phyloP scores from a whole-genome alignment of 2,113 vertebrate genomes.

The Struthio camelus region DNA sequence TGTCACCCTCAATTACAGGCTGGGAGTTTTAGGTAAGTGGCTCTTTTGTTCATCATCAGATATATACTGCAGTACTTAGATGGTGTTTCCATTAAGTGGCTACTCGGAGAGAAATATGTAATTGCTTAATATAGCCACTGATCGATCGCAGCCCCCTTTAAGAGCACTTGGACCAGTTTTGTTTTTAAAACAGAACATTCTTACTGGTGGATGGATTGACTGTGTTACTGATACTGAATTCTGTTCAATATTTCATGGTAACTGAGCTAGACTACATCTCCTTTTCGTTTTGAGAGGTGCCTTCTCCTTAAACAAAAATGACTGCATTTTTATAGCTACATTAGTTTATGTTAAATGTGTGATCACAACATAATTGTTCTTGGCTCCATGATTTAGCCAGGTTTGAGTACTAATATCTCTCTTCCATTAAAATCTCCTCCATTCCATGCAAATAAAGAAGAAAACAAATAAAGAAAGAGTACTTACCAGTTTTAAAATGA shows the following conservation, averaged over 20 bases:
- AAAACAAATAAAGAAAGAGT: neutral
- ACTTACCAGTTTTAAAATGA: neutral
- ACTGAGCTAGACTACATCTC: neutral
- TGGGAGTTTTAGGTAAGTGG: conserved; percentile 90
- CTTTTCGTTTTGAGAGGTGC: neutral
- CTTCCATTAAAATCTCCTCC: neutral
- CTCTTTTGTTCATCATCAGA: neutral
- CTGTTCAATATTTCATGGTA: neutral
- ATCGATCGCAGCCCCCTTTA: fast-evolving
- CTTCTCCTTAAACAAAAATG: neutral
- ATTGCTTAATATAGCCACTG: neutral
- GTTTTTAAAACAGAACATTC: neutral
- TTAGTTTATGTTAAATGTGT: neutral
- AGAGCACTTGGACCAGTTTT: neutral
- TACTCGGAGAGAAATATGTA: neutral
- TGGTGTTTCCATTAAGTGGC: neutral
- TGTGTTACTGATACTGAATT: neutral
- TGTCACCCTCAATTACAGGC: conserved; percentile 92
- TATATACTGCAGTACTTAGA: neutral
- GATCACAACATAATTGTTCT: neutral
- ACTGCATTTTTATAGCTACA: neutral
- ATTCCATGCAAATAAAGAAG: neutral
- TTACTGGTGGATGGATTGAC: neutral
- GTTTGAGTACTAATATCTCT: neutral
- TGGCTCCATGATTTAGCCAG: neutral